Percentiles rank a stretch among this genome's conserved stretches.
Evolutionary conservation across 2,888 invertebrate species (phyloP).

Genomic region (Pandemis heparana): DNA sequence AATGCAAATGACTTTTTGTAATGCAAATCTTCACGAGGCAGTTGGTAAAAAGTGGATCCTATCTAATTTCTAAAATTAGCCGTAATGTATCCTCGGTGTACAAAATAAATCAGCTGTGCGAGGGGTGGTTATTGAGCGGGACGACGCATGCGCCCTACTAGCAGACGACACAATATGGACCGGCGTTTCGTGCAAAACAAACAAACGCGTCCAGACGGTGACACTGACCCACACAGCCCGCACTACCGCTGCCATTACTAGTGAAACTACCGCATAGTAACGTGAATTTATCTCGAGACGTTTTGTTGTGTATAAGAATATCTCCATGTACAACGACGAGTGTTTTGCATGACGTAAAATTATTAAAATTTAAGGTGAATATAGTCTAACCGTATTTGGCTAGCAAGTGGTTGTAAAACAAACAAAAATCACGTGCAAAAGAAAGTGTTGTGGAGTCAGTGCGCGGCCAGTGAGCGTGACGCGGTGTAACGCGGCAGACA

Average conservation of each 20-base stretch:
- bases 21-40: background rate
- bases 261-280: background rate
- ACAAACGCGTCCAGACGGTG: slow-evolving; percentile 71
- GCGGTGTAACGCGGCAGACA: slow-evolving; percentile 66
- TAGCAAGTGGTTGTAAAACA: slow-evolving; percentile 51
- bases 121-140: slow-evolving; percentile 72
- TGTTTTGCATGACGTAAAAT: background rate
- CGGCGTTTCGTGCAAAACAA: slow-evolving; percentile 73
- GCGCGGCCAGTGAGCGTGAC: slow-evolving; percentile 71
- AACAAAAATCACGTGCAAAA: slow-evolving; percentile 76
- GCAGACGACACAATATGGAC: slow-evolving; percentile 54
- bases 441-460: slow-evolving; percentile 74
- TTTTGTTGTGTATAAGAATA: background rate
- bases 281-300: background rate
- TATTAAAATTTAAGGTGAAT: background rate
- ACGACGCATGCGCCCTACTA: slow-evolving; percentile 72
- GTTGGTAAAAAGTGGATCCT: background rate
- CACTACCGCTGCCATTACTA: slow-evolving; percentile 45
- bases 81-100: slow-evolving; percentile 22
- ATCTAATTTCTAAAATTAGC: slow-evolving; percentile 28
- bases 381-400: slow-evolving; percentile 33
- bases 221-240: slow-evolving; percentile 70
- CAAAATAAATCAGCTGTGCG: slow-evolving; percentile 55
- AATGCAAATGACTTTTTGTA: slow-evolving; percentile 24
- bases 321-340: slow-evolving; percentile 23